Evolutionary conservation across 2,888 invertebrate genomes (phyloP).

Genomic region (Drosophila suboccidentalis): DNA sequence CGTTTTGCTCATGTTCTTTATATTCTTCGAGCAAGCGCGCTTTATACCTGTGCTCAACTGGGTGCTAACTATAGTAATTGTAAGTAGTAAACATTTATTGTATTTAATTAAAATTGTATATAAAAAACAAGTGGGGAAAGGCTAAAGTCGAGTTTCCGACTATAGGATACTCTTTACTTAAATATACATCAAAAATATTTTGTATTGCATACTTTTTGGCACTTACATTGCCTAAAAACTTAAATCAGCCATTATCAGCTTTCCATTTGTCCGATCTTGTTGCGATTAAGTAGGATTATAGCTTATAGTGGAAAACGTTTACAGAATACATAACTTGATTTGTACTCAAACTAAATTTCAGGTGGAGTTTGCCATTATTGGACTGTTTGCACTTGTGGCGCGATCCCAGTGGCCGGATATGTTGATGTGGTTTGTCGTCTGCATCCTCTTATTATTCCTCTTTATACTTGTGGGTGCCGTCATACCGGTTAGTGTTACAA

Average conservation of each 20-base stretch:
- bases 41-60: constrained; percentile 59
- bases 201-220: no score
- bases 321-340: neutral
- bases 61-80: constrained; percentile 61
- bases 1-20: constrained; percentile 51
- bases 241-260: no score
- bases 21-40: constrained; percentile 70
- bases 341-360: constrained; percentile 18
- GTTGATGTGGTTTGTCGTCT: constrained; percentile 49
- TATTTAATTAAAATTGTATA: no score
- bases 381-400: constrained; percentile 43
- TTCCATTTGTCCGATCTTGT: no score
- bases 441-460: constrained; percentile 46
- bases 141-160: no score
- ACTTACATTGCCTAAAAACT: no score
- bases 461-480: constrained; percentile 60
- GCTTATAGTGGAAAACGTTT: no score
- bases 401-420: constrained; percentile 47
- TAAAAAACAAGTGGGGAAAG: no score
- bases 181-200: no score
- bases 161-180: no score
- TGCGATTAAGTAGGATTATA: no score
- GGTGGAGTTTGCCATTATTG: constrained; percentile 70
- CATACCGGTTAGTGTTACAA: constrained; percentile 55
- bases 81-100: constrained; percentile 44